phyloP scores from a whole-genome alignment of 2,888 invertebrate species.

The Erebia aethiops region DNA sequence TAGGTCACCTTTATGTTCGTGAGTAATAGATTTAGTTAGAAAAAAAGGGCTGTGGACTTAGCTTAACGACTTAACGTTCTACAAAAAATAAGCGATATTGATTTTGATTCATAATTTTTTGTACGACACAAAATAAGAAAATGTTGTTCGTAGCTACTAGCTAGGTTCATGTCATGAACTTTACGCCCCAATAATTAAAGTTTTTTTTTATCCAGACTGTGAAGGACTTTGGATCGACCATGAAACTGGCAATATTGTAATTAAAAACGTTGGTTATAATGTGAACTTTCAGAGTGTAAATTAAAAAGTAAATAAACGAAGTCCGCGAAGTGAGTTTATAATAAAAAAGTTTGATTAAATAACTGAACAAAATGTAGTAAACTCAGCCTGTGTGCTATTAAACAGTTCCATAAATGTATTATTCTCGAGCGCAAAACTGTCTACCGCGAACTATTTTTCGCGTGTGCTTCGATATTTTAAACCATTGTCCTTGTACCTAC shows the following conservation, averaged over 20 bases:
- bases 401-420: neutral
- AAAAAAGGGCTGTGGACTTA: no score
- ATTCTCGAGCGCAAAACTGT: neutral
- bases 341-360: neutral
- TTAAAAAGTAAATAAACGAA: neutral
- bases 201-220: constrained; percentile 5
- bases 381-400: neutral
- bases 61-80: no score
- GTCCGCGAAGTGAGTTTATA: neutral
- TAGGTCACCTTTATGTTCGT: no score
- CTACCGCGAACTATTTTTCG: neutral
- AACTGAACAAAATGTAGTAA: no score
- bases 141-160: neutral
- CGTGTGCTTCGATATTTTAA: neutral
- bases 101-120: no score
- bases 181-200: constrained; percentile 6
- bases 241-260: neutral
- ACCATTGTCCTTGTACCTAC: constrained; percentile 6
- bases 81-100: no score
- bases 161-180: constrained; percentile 2
- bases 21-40: no score
- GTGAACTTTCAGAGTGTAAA: neutral
- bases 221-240: constrained; percentile 1
- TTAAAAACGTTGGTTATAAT: neutral
- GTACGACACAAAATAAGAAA: neutral